Base-by-base conservation (phyloP, 2,888 invertebrate genomes). In the Sinelater perroti region DNA sequence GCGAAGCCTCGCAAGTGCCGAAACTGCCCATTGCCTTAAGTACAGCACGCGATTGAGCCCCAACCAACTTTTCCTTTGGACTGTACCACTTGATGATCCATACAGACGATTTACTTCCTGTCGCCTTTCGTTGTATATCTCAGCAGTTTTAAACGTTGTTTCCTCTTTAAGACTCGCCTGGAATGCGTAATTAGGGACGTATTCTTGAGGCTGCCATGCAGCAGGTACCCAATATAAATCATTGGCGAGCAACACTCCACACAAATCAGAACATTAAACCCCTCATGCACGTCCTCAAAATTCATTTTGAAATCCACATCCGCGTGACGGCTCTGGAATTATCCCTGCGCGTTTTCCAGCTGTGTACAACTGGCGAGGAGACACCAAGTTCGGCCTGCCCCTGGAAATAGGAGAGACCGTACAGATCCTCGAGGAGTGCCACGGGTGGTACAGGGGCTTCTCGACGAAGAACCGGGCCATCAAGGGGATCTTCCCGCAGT, bases 391-490 rank as follows among this genome's bases (percentile, higher is more conserved):
- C 68, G 93, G 92, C 24, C 79, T 94, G 61, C 87, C 91, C 2
- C 79, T 97, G 67, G 93, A 94, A 78, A 93, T 96, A 68, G 96
- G 96, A 56, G 96, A 96, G 76, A 90, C 92, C 3, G 89, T 96
- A 2, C 94, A 95, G 77, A 93, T 96, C 68, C 80, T 93, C 67
- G 95, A 95, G 81, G 95, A 96, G 82, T 92, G 90, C 81, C 84
- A 84, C 77, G 91, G 91, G 16, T 96, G 95, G 95, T 95, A 87
- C 78, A 83, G 95, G 64, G 95, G 95, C 35, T 92, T 91, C 73
- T 88, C 90, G 58, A 87, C 89, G 16, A 89, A 91, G 70, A 88
- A 88, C 67, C 81, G 86, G 60, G 78, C 83, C 31, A 78, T 87
- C 71, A 80, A 87, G 80, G 82, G 84, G 67, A 88, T 96, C 60